Evolutionary conservation across 1,140 invertebrate genomes (phyloP), one percentile per base, ranked within the genome.

Genomic region (Drosophila funebris): DNA sequence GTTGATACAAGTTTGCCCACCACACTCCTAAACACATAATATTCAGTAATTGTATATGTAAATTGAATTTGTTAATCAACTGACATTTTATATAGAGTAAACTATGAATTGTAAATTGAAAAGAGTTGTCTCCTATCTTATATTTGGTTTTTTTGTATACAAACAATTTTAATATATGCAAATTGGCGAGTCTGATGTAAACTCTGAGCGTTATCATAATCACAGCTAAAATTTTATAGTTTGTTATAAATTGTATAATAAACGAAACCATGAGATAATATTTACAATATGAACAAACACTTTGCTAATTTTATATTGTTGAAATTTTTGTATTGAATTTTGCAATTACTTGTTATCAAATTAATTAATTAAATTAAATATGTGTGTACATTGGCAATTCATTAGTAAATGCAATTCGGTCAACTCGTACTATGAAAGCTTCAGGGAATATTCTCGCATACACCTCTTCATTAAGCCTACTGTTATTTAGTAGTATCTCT

Each of bases 41-140:
- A 41, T 16, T 52, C 60, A 41, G 37, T 64, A 76, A 69, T 64
- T 69, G 27, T 39, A 29, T 60, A 27, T 50, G 64, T 48, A 85
- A 85, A 85, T 87, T 78, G 78, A 68, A 82, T 73, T 76, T 70
- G 78, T 88, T 87, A 88, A 87, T 88, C 83, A 87, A 88, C 66
- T 82, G 75, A 13, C 7, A 48, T 48, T 33, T 52, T 27, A 73
- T 79, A 78, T 83, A 61, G 66, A 44, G 52, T 78, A 75, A 83
- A 82, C 83, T 82, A 13, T 16, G 13, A 13, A 39, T 39, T 39
- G 36, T 4, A 39, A 31, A 52, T 31, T 54, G 72, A 73, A 83
- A 78, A 60, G n/a, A 43, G 16, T n/a, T 44, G 5, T 56, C 16
- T 2, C 13, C 4, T 24, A 4, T 50, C 22, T 24, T 14, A 33